A percentile compares a stretch with the other conserved stretches of the same genome.
Conservation (phyloP, 2,797 vertebrate species). For the Notolabrus celidotus region DNA sequence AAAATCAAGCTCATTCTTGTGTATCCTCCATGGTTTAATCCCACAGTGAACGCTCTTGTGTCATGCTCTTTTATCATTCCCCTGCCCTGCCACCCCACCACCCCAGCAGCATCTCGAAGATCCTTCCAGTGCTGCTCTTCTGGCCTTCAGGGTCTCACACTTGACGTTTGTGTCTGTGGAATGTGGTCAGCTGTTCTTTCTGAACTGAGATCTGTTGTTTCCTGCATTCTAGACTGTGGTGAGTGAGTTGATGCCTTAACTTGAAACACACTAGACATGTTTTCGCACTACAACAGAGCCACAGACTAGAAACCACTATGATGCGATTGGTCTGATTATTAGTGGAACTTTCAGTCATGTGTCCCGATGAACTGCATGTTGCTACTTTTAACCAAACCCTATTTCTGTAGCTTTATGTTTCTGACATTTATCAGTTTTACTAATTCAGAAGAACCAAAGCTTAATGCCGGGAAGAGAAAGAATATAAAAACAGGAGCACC, state of each 20-base stretch:
- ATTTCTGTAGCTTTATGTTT: background rate
- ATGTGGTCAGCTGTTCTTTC: constrained; percentile 45
- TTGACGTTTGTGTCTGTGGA: constrained; percentile 40
- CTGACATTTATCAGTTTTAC: constrained; percentile 13
- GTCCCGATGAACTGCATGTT: background rate
- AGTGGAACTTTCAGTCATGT: background rate
- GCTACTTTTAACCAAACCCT: background rate
- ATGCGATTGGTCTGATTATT: background rate
- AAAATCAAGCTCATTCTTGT: background rate
- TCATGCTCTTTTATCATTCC: constrained; percentile 33
- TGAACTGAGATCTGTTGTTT: constrained; percentile 21
- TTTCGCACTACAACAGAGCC: background rate
- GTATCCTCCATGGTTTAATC: background rate
- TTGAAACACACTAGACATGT: background rate
- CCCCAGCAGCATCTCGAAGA: constrained; percentile 43
- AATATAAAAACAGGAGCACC: constrained; percentile 72
- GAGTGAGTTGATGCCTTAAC: background rate
- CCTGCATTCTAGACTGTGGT: constrained; percentile 22
- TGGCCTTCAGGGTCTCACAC: constrained; percentile 21
- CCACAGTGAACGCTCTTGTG: background rate
- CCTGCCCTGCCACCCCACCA: background rate
- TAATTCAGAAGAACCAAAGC: constrained; percentile 31
- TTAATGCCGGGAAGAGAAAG: constrained; percentile 26
- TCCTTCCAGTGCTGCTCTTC: constrained; percentile 50
- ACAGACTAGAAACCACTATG: background rate